Base-by-base conservation (phyloP, 1,140 invertebrate species). In the Bombus waltoni region DNA sequence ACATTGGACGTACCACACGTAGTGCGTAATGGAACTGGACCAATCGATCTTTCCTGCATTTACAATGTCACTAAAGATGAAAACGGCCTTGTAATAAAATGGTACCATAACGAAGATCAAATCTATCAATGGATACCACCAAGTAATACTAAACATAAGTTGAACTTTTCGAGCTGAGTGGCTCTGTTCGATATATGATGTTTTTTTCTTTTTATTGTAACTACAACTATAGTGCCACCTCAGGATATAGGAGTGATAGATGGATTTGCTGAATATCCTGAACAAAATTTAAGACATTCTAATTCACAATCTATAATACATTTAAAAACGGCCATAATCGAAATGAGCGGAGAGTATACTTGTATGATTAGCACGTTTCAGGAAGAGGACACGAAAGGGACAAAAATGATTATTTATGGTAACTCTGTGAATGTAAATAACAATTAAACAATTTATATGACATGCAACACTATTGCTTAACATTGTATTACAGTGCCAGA, bases 121-220 rank as follows among this genome's bases (percentile, higher is more conserved):
- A 96, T 98, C 35, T 98, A 98, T 92, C 97, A 98, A 92, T 98
- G 97, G 97, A 97, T 98, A 83, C 96, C 96, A 22, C 95, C 95
- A 35, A 95, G 96, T 89, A 96, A 96, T 88, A 40, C 44, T 38
- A 28, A n/a, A 25, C 6, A 10, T 8, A 13, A 13, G 15, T 74
- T 35, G 1, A 38, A 47, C 10, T 32, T 35, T 66, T 76, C 6
- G 11, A 83, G 4, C 6, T 3, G 8, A 2, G 0, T 9, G 3
- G 22, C 8, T n/a, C 3, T 28, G 13, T n/a, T 40, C 6, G 15
- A 77, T 62, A 28, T 40, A n/a, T 18, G 13, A 77, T 9, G 13
- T 35, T 13, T 9, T 35, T 18, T n/a, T 65, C 1, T 40, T 22
- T 57, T n/a, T 8, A 4, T 38, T 25, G 5, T 40, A 15, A 66